These are phyloP conservation scores for Mungos mungo DNA, from an alignment of 2,113 vertebrate genomes.

Conservation along the genomic window DNA sequence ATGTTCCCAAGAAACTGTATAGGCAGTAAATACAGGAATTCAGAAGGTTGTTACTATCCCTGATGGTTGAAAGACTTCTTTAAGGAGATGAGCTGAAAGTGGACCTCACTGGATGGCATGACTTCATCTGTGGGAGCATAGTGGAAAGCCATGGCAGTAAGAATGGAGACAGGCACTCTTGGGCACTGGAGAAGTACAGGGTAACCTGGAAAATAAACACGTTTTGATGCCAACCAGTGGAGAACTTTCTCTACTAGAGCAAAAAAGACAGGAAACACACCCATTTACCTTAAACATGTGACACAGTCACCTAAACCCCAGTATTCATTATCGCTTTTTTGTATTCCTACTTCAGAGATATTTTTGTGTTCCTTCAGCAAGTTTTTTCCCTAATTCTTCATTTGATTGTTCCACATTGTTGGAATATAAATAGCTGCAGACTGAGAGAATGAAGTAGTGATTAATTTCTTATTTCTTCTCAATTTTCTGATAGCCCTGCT, in stretches of 20 bases:
- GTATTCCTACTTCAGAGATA: not conserved
- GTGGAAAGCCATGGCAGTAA: not conserved
- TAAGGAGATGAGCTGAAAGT: not conserved
- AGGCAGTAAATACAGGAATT: not conserved
- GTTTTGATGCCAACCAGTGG: not conserved
- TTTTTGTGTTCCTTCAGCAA: constrained; percentile 8
- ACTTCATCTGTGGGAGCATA: not conserved
- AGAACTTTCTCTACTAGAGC: not conserved
- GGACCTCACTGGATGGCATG: not conserved
- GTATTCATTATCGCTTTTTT: not conserved
- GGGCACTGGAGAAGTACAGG: not conserved
- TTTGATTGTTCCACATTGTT: not conserved
- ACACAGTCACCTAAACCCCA: not conserved
- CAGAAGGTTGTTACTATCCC: not conserved
- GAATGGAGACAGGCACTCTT: not conserved
- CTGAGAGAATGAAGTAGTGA: not conserved
- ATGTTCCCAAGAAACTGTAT: not conserved
- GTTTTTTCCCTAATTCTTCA: not conserved
- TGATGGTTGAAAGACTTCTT: not conserved
- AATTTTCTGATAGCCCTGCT: not conserved
- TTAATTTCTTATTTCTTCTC: not conserved
- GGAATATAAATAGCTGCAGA: not conserved
- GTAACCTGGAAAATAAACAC: not conserved
- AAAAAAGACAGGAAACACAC: not conserved
- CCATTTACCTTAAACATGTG: not conserved